Base-by-base conservation (phyloP, 2,797 vertebrate genomes). In the Scolopax rusticola region DNA sequence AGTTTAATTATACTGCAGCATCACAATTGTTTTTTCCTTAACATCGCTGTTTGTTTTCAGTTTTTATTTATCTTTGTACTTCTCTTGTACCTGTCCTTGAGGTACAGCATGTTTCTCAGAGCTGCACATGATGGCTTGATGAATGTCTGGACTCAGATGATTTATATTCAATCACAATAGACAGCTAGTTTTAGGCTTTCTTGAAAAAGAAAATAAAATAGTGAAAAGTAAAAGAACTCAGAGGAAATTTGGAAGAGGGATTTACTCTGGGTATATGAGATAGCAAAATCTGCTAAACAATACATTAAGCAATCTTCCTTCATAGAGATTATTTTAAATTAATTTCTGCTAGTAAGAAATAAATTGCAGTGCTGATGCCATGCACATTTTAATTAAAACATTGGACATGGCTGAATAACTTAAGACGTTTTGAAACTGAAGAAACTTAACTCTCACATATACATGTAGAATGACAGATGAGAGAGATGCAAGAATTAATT, bases 341-440 rank as follows among this genome's bases (percentile, higher is more conserved):
- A 45, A 71, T 79, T 95, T 87, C 74, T 79, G 23, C 32, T 73
- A 65, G n/a, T 86, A 81, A 48, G 56, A 94, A 95, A 85, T 68
- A 61, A 89, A 84, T 59, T 71, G 9, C 15, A 28, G 15, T 16
- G 8, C 41, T 71, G 30, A 56, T 78, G 36, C 6, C 32, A 45
- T 33, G 9, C 8, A 43, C 10, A 25, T 63, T 90, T 88, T 73
- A 84, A 88, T 94, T 82, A 69, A 84, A 95, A 60, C n/a, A 45
- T 63, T 69, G 63, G 48, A 13, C 59, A 60, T 53, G 24, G 27
- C 32, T 86, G 57, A 93, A 90, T 47, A 78, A 79, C 6, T 75
- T 67, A 47, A 53, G 57, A 78, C 7, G 14, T 41, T 92, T 94
- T 76, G 70, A 84, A 54, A 74, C 27, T 63, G 63, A 63, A 65